Base-by-base conservation (phyloP, 2,888 invertebrate genomes). In the Resseliella maxima region DNA sequence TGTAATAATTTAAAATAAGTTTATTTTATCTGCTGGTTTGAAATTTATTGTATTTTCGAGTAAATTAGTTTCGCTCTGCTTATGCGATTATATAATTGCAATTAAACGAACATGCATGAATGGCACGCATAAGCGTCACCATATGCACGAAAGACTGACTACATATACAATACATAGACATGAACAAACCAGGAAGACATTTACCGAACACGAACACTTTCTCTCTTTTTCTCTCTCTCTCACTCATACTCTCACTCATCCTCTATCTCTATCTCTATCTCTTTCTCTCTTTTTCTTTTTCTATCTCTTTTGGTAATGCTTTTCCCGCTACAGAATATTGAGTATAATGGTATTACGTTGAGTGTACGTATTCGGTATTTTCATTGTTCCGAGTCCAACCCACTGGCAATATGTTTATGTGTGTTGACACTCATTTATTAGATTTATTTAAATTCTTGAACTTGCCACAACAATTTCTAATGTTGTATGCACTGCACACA, bases 381-480 rank as follows among this genome's bases (percentile, higher is more conserved):
- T 59, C 59, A 24, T 24, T 5, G 6, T 59, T n/a, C n/a, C 59
- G 5, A 24, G n/a, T 59, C 59, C 59, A 59, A 59, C 72, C 72
- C 31, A 6, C 27, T 31, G 24, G 72, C 72, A 31, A 31, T 31
- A 72, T 72, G 72, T 72, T 72, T 72, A 72, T 72, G 72, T 72
- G 35, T 72, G 72, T 72, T 72, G 72, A 72, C 72, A 72, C 72
- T 72, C 72, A 72, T 72, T 72, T 72, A 72, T 72, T 72, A 27
- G 72, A 72, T 72, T 72, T 72, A 72, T 72, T 72, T 72, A 72
- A 72, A 72, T 72, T 72, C 31, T 72, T 12, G 72, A 72, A 72
- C 72, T 72, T 72, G 72, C 72, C 72, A 72, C 72, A 72, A 72
- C 72, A 72, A 31, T 72, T 72, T 72, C 72, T 72, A 72, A 72